Base-by-base conservation (phyloP, 2,797 vertebrate species). In the Microtus californicus region DNA sequence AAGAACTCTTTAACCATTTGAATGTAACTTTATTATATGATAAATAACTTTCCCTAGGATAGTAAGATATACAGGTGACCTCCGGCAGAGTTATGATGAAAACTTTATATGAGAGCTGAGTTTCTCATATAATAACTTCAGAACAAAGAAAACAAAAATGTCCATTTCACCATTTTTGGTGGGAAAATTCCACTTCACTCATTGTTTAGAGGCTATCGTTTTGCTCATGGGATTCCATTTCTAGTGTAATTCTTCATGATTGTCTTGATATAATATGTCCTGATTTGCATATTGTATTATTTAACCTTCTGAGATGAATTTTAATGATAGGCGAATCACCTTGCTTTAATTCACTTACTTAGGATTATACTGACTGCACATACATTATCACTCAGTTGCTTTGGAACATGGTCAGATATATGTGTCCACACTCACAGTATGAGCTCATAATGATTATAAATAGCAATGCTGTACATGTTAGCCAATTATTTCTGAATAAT, bases 1-100 rank as follows among this genome's bases (percentile, higher is more conserved):
- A 96, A 96, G 79, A 97, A 90, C 79, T 91, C 63, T 34, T 65
- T 83, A 88, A 31, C 0, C 34, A 21, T 48, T 76, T 92, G 25
- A 91, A 69, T 76, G 51, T 89, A 92, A 74, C 27, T 71, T 95
- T 61, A 80, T 17, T 10, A 48, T 87, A 34, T 78, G 79, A 91
- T 93, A 67, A 95, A 61, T 37, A 13, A 40, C 15, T 95, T 93
- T 95, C 29, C 23, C 54, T 31, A 59, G 37, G 2, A 86, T n/a
- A 81, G 10, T 56, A 80, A 95, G 89, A 87, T 37, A 86, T 12
- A 54, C 14, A 90, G 87, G 61, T 37, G 76, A 76, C 29, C 89
- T 67, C 31, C 0, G 21, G 34, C 43, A 45, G 83, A 78, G 14
- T 61, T 77, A 48, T 31, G 37, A 93, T 40, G 51, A 86, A 93